Conservation (phyloP, 2,797 vertebrate genomes). For the Pelodytes ibericus region DNA sequence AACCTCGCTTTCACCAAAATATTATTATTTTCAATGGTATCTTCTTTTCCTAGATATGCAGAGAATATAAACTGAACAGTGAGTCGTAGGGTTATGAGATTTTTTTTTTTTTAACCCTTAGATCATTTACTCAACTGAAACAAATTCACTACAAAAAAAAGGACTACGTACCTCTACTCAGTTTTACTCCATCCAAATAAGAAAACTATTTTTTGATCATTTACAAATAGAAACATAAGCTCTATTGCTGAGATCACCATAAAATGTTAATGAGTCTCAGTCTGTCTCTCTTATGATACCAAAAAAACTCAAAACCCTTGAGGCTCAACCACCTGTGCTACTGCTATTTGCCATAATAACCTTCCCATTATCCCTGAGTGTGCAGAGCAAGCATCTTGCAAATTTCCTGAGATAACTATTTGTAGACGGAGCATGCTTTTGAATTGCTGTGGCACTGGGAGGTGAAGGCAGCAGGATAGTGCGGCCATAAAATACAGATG, state of each 20-base stretch:
- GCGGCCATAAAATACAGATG: conserved; percentile 33
- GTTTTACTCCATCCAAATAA: not conserved
- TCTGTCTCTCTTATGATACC: conserved; percentile 15
- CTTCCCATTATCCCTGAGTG: conserved; percentile 27
- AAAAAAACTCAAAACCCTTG: conserved; percentile 9
- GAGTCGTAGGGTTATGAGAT: no score
- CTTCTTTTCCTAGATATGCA: no score
- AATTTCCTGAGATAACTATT: conserved; percentile 19
- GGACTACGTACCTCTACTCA: no score
- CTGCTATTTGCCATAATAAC: conserved; percentile 8
- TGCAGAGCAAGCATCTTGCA: not conserved
- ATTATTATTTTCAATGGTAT: no score
- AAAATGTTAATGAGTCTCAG: conserved; percentile 26
- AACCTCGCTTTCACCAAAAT: no score
- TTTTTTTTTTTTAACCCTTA: no score
- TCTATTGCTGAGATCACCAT: conserved; percentile 17
- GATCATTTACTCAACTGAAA: no score
- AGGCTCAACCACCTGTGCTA: not conserved
- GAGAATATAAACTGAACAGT: no score
- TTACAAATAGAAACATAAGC: conserved; percentile 10
- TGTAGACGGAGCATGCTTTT: conserved; percentile 26
- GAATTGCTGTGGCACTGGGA: conserved; percentile 7
- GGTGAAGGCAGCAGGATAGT: conserved; percentile 15
- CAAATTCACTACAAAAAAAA: no score
- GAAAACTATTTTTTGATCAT: conserved; percentile 4